Evolutionary conservation across 2,888 invertebrate genomes (phyloP), one percentile per base, ranked within the genome.

Genomic region (Nomada lathburiana): DNA sequence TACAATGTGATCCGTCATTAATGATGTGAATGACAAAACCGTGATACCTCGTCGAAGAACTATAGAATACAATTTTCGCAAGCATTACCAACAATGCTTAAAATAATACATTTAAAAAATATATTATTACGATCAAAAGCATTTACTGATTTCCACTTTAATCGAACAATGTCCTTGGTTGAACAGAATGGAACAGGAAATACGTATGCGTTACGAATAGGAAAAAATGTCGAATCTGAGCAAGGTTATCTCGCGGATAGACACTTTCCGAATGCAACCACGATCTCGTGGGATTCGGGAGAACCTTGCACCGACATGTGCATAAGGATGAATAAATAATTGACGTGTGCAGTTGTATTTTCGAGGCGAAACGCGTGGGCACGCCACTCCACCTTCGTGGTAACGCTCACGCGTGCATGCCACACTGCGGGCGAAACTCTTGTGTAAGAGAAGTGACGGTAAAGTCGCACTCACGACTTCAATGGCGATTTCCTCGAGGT

Each of bases 391-490:
- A 80, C 85, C 86, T 86, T 80, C 82, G 76, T 70, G 68, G 78
- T 63, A 82, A 87, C 89, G 81, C 85, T 88, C 87, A 86, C 88
- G 88, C 86, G 78, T 82, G 84, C 86, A 80, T 86, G 78, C 78
- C 80, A 64, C 60, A 44, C 67, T 68, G 64, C 50, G 44, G 59
- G 65, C 70, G 69, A 84, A 80, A 79, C 71, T 81, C 82, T 86
- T 83, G 85, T 76, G 81, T 74, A 86, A 88, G 86, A 86, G 74
- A 75, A 72, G 80, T 79, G 69, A 76, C 67, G 59, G 50, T 78
- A 67, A 82, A 80, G 76, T 23, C 72, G 80, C 86, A 74, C 62
- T 80, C 63, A 76, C 69, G 64, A 75, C 82, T 50, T 52, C 64
- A 2, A 42, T 26, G n/a, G 23, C 20, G 20, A 52, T 62, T 68